These are phyloP conservation scores for Perithous albicinctus DNA, from an alignment of 2,888 invertebrate species.

Conservation along the genomic window DNA sequence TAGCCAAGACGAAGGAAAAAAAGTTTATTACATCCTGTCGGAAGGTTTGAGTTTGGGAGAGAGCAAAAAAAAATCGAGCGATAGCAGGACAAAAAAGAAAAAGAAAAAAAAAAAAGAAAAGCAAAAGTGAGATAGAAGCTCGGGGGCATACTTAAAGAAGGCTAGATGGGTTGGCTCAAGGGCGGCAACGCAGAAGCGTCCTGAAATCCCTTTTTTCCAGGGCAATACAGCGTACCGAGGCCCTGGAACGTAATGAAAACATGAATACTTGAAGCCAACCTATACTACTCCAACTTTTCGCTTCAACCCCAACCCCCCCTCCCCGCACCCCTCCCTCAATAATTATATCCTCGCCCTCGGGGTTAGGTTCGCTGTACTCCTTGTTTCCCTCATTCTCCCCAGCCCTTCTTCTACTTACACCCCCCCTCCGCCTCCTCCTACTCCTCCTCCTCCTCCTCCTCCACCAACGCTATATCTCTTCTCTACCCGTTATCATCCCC, in stretches of 20 bases:
- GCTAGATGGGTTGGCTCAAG: slow-evolving; percentile 46
- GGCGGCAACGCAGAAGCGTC: slow-evolving; percentile 63
- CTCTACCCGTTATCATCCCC: slow-evolving; percentile 26
- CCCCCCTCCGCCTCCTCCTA: slow-evolving; percentile 21
- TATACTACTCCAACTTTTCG: slow-evolving; percentile 56
- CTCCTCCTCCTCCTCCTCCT: slow-evolving; percentile 18
- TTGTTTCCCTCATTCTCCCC: slow-evolving; percentile 5
- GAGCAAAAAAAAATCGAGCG: slow-evolving; percentile 55
- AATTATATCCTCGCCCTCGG: slow-evolving; percentile 84
- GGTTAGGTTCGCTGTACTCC: slow-evolving; percentile 69
- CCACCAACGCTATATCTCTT: slow-evolving; percentile 6
- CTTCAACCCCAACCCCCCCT: slow-evolving; percentile 69
- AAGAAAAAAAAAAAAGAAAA: slow-evolving; percentile 5
- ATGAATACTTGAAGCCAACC: slow-evolving; percentile 83
- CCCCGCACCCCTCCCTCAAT: slow-evolving; percentile 79
- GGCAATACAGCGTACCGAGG: slow-evolving; percentile 69
- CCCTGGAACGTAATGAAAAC: slow-evolving; percentile 82
- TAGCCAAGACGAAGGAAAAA: slow-evolving; percentile 59
- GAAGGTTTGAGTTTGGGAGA: slow-evolving; percentile 68
- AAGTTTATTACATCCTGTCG: slow-evolving; percentile 66
- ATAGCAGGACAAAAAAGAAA: too few species aligned
- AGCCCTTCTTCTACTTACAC: slow-evolving; percentile 11
- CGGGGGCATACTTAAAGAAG: slow-evolving; percentile 59
- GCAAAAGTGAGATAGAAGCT: slow-evolving; percentile 59
- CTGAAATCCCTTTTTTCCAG: slow-evolving; percentile 73